Evolutionary conservation across 2,113 vertebrate genomes (phyloP).

Genomic region (Nettapus auritus): DNA sequence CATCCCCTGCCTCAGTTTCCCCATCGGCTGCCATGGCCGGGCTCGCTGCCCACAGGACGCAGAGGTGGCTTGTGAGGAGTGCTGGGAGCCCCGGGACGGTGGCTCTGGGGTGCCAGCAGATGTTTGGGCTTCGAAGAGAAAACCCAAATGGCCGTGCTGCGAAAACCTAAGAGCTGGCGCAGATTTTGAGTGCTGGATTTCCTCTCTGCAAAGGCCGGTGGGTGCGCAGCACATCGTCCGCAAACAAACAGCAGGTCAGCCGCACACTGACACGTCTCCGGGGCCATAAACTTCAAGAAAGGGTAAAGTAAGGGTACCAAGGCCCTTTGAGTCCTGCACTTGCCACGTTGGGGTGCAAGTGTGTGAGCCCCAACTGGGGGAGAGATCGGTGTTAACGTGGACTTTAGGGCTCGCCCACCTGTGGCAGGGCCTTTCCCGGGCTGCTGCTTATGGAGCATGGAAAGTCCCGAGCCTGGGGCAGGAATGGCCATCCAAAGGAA

Average conservation of each 20-base stretch:
- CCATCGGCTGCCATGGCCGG: background rate
- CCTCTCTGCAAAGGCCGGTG: no score
- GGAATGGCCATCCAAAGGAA: background rate
- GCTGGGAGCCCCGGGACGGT: background rate
- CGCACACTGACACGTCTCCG: rapidly evolving
- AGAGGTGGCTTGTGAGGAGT: background rate
- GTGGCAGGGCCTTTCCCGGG: no score
- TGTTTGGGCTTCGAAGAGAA: background rate
- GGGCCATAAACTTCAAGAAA: rapidly evolving
- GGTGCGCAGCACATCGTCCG: no score
- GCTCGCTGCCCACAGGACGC: background rate
- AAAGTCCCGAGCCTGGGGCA: background rate
- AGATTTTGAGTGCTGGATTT: no score
- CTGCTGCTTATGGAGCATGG: no score
- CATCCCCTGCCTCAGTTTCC: background rate
- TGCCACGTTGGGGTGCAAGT: rapidly evolving
- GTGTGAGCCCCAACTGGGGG: background rate
- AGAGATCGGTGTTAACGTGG: rapidly evolving
- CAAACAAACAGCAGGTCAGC: no score
- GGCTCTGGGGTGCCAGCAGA: background rate
- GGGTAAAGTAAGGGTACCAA: background rate
- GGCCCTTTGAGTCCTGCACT: background rate
- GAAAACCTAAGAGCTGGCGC: background rate
- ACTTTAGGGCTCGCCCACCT: rapidly evolving
- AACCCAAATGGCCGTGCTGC: background rate